A percentile compares a stretch with the other conserved stretches of the same genome.
Conservation (phyloP, 2,888 invertebrate genomes). For the Oxyteleia sp. region DNA sequence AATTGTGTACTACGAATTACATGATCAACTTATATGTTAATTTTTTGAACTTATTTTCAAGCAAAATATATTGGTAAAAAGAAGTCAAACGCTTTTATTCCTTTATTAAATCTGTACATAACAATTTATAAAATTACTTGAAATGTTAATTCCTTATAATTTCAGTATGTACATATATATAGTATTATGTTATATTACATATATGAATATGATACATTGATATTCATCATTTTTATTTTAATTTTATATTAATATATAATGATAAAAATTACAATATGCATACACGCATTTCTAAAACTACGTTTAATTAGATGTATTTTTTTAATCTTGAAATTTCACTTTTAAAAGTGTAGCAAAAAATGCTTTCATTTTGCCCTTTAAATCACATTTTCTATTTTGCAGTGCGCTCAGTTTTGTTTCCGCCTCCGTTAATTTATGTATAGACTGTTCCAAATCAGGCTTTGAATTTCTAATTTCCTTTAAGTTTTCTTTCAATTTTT, state of each 20-base stretch:
- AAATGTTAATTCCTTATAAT: too few species aligned
- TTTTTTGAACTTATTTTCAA: constrained; percentile 59
- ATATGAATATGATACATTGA: constrained; percentile 9
- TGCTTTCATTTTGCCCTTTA: constrained; percentile 29
- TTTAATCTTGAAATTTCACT: constrained; percentile 8
- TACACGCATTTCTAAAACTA: neutral
- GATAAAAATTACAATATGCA: constrained; percentile 10
- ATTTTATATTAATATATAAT: constrained; percentile 7
- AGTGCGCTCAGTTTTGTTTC: constrained; percentile 2
- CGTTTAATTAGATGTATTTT: too few species aligned
- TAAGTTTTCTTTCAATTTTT: constrained; percentile 6
- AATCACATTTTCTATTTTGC: constrained; percentile 6
- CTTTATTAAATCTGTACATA: neutral
- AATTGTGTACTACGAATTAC: constrained; percentile 38
- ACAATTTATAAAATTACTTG: neutral
- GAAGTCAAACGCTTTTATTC: neutral
- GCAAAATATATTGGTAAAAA: constrained; percentile 52
- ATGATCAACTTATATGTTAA: constrained; percentile 45
- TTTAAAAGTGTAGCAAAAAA: constrained; percentile 33
- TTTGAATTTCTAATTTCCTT: neutral
- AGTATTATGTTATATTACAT: neutral
- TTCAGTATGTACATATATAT: neutral
- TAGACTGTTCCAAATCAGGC: constrained; percentile 12
- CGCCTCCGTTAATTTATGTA: neutral
- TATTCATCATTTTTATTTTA: constrained; percentile 18